These are phyloP conservation scores for Girardia tigrina DNA, from an alignment of 2,888 invertebrate genomes.

Conservation along the genomic window DNA sequence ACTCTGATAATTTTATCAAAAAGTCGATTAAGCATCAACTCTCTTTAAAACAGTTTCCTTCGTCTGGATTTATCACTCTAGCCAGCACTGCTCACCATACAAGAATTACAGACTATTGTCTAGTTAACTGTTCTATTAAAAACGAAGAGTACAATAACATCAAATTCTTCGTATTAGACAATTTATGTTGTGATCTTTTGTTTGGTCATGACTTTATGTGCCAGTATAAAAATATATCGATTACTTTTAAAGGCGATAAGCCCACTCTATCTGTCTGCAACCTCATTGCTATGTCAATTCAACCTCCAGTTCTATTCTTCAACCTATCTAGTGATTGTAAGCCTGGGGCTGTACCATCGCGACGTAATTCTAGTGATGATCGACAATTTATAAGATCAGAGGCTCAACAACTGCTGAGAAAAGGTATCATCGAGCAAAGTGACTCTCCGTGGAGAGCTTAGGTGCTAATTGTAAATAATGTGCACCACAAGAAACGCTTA, in stretches of 20 bases:
- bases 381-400: conserved; percentile 29
- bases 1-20: too few relatives aligned
- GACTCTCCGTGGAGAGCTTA: conserved; percentile 31
- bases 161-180: too few relatives aligned
- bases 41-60: too few relatives aligned
- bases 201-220: conserved; percentile 30
- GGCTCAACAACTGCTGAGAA: conserved; percentile 24
- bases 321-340: conserved; percentile 30
- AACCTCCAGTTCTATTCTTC: too few relatives aligned
- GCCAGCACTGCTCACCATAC: too few relatives aligned
- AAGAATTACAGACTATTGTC: too few relatives aligned
- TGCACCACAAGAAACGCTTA: conserved; percentile 25
- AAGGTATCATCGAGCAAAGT: conserved; percentile 33
- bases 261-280: conserved; percentile 28
- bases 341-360: conserved; percentile 30
- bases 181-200: conserved; percentile 32
- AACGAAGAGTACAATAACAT: too few relatives aligned
- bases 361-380: conserved; percentile 27
- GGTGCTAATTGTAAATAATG: conserved; percentile 23
- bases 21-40: too few relatives aligned
- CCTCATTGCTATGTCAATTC: conserved; percentile 8
- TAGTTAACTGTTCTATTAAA: too few relatives aligned
- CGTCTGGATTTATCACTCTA: too few relatives aligned
- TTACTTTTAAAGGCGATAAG: conserved; percentile 28
- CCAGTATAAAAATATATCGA: conserved; percentile 19